Evolutionary conservation across 2,888 invertebrate species (phyloP).

Genomic region (Nomada flava): DNA sequence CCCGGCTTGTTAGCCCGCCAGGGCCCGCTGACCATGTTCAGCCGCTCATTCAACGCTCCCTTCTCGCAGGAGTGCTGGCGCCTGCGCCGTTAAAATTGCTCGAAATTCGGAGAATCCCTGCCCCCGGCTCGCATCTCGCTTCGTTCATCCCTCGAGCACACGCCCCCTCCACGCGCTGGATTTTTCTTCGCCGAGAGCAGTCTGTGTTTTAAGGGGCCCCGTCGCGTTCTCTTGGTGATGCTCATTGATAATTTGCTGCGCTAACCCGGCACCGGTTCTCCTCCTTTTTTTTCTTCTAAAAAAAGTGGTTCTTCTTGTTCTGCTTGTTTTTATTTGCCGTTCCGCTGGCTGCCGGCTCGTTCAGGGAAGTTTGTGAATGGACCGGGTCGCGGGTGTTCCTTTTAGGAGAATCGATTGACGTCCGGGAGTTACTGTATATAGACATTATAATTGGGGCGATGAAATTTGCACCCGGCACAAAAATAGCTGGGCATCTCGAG

Average conservation of each 20-base stretch:
- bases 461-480: too few species aligned
- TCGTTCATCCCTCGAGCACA: slow-evolving; percentile 49
- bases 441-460: too few species aligned
- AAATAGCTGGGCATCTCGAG: too few species aligned
- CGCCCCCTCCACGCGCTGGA: slow-evolving; percentile 24
- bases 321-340: not conserved
- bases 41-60: slow-evolving; percentile 79
- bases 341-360: not conserved
- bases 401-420: not conserved
- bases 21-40: slow-evolving; percentile 77
- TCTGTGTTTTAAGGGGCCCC: slow-evolving; percentile 6
- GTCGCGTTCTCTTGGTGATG: slow-evolving; percentile 5
- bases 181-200: not conserved
- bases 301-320: not conserved
- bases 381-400: not conserved
- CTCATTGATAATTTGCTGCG: slow-evolving; percentile 52
- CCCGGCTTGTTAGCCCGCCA: slow-evolving; percentile 83
- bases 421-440: too few species aligned
- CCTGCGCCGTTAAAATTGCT: slow-evolving; percentile 83
- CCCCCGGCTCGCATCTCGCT: slow-evolving; percentile 60
- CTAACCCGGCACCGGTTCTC: slow-evolving; percentile 22
- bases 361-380: slow-evolving; percentile 26
- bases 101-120: slow-evolving; percentile 82
- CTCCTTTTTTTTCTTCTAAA: not conserved
- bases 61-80: slow-evolving; percentile 78